Percentiles rank a stretch among this genome's conserved stretches.
phyloP scores from a whole-genome alignment of 2,888 invertebrate genomes.

The Diadegma fenestrale region DNA sequence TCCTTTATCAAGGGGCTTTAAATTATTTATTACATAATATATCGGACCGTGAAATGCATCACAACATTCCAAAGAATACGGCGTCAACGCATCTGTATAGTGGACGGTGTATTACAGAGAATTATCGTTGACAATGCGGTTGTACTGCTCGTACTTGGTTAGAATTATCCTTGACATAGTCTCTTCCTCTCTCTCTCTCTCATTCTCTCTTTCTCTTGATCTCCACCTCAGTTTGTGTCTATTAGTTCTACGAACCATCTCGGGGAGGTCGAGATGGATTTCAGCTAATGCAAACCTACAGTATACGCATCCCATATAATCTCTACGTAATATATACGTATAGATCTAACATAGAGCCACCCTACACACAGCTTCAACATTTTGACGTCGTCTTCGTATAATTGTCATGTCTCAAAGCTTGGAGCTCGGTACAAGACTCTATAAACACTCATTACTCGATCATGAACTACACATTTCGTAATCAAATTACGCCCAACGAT shows the following conservation, averaged over 20 bases:
- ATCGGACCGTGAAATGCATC: background rate
- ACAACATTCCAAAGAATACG: background rate
- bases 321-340: background rate
- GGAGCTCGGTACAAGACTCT: conserved; percentile 8
- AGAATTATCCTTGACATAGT: background rate
- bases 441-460: conserved; percentile 1
- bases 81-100: background rate
- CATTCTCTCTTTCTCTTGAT: background rate
- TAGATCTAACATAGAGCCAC: background rate
- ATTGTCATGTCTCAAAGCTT: conserved; percentile 16
- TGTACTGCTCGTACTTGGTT: background rate
- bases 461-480: background rate
- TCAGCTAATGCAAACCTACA: conserved; percentile 46
- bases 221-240: conserved; percentile 3
- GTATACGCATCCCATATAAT: background rate
- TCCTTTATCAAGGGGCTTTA: background rate
- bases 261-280: conserved; percentile 44
- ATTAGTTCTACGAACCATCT: conserved; percentile 24
- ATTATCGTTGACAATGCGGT: background rate
- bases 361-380: background rate
- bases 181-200: conserved; percentile 11
- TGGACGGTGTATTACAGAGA: background rate
- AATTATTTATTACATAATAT: background rate
- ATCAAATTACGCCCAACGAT: background rate
- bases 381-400: conserved; percentile 13